These are phyloP conservation scores for Brachymystax lenok DNA, from an alignment of 2,797 vertebrate genomes.

Conservation along the genomic window DNA sequence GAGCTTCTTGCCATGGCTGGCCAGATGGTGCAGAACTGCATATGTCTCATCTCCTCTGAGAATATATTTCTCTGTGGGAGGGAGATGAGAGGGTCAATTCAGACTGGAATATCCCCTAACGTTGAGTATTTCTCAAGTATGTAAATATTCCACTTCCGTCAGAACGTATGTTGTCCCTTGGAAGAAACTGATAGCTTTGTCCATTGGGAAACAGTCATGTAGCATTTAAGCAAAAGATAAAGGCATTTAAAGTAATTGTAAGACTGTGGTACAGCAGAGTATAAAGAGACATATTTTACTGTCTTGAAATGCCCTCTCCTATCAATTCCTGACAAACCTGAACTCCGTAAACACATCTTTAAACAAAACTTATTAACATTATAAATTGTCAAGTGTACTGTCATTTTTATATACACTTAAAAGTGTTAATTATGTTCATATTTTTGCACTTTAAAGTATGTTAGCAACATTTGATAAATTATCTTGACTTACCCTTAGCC, in stretches of 20 bases:
- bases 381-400: too few relatives aligned
- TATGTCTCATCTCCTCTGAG: constrained; percentile 81
- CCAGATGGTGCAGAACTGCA: constrained; percentile 80
- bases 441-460: too few relatives aligned
- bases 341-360: too few relatives aligned
- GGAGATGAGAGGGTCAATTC: not conserved
- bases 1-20: constrained; percentile 78
- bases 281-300: too few relatives aligned
- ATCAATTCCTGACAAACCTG: too few relatives aligned
- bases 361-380: too few relatives aligned
- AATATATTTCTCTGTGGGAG: constrained; percentile 79
- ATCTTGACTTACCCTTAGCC: too few relatives aligned
- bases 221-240: not conserved
- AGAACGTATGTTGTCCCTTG: not conserved
- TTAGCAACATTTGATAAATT: too few relatives aligned
- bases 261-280: too few relatives aligned
- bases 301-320: too few relatives aligned
- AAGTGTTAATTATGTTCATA: too few relatives aligned
- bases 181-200: not conserved
- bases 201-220: not conserved
- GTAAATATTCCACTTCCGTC: not conserved
- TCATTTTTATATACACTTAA: too few relatives aligned
- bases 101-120: not conserved
- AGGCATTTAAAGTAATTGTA: not conserved
- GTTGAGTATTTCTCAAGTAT: not conserved